Conservation (phyloP, 2,888 invertebrate species). For the Mallateleia sp. region DNA sequence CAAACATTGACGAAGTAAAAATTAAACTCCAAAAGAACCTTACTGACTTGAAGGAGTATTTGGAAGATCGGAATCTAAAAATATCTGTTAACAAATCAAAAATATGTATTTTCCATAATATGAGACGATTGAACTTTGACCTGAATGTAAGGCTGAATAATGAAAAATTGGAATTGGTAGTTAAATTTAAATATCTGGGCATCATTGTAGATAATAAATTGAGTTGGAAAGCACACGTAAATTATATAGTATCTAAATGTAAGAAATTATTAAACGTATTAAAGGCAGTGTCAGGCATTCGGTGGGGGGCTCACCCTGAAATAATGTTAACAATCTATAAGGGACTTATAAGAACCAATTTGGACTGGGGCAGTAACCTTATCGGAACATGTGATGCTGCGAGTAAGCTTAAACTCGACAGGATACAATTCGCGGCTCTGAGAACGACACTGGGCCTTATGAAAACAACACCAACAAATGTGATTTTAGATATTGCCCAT, state of each 20-base stretch:
- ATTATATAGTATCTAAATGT: neutral
- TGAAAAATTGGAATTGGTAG: neutral
- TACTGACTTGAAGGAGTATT: neutral
- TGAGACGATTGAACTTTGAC: too few species aligned
- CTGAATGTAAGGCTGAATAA: too few species aligned
- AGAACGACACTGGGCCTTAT: neutral
- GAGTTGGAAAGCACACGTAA: neutral
- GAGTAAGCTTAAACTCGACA: too few species aligned
- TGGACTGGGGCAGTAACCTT: constrained; percentile 1
- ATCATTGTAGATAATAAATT: neutral
- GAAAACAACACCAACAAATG: constrained; percentile 11
- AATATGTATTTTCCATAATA: too few species aligned
- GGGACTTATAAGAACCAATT: neutral
- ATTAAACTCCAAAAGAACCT: too few species aligned
- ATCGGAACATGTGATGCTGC: too few species aligned
- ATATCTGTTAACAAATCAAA: neutral
- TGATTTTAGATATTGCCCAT: neutral
- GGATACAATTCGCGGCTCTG: neutral
- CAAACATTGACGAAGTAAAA: too few species aligned
- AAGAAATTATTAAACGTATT: neutral
- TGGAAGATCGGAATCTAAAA: neutral
- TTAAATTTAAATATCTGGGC: neutral
- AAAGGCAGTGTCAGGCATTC: neutral
- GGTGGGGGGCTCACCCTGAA: neutral
- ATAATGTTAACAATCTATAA: neutral